Conservation (phyloP, 2,797 vertebrate species). For the Microctenopoma stevenorrisi region DNA sequence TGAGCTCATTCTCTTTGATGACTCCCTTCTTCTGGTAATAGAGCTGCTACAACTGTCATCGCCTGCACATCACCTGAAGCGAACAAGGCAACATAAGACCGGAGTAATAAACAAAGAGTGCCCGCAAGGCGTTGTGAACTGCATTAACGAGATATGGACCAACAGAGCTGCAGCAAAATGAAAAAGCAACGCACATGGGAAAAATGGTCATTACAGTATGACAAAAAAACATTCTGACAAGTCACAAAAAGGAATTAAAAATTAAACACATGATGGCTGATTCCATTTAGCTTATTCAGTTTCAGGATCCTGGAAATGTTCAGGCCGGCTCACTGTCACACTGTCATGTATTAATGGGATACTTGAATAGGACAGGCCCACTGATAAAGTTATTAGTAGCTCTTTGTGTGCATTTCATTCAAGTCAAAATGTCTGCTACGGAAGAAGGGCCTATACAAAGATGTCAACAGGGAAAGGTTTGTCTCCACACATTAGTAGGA, state of each 20-base stretch:
- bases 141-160: constrained; percentile 1
- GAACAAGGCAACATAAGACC: constrained; percentile 43
- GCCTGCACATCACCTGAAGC: constrained; percentile 52
- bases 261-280: not conserved
- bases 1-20: constrained; percentile 59
- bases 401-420: constrained; percentile 4
- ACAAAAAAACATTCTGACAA: not conserved
- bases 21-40: constrained; percentile 36
- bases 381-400: constrained; percentile 2
- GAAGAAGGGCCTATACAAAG: constrained; percentile 9
- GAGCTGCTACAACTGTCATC: constrained; percentile 45
- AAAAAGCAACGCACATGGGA: constrained; percentile 4
- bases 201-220: not conserved
- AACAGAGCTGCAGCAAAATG: constrained; percentile 1
- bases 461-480: constrained; percentile 5
- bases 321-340: not conserved
- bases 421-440: constrained; percentile 16
- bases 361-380: not conserved
- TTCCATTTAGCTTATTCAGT: constrained; percentile 4
- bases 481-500: no score
- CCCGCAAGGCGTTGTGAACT: not conserved
- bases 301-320: not conserved
- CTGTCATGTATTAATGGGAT: constrained; percentile 1
- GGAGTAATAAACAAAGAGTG: constrained; percentile 21
- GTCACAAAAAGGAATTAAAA: constrained; percentile 1